Base-by-base conservation (phyloP, 1,140 invertebrate genomes). In the Danaus plexippus region DNA sequence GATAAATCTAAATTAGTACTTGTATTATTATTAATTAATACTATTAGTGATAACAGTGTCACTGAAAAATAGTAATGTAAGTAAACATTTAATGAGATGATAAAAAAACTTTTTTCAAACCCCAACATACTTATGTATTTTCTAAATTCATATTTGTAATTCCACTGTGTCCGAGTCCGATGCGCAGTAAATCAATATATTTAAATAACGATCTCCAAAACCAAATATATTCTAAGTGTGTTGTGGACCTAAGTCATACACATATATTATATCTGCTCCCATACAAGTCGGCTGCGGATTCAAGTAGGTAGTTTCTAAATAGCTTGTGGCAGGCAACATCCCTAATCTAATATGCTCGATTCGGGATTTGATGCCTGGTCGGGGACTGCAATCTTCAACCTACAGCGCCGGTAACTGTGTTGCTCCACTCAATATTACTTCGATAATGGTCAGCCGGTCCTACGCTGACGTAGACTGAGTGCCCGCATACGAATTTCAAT, bases 331-430 rank as follows among this genome's bases (percentile, higher is more conserved):
- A 57, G 62, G 64, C 65, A 67, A 73, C 65, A 67, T 74, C 68
- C 69, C 71, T 83, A 77, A 79, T 77, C 74, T 75, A 76, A 80
- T 79, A 77, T 71, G 66, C 68, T 64, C 67, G 61, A 70, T 75
- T 71, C 68, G 69, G 64, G 69, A 62, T 67, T 69, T 65, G 71
- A 69, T 60, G 63, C 60, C 67, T 63, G 64, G 52, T 54, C 58
- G 54, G 66, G 62, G 64, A 63, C 60, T 76, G 67, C 73, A 72
- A 77, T 76, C 77, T 76, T 76, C 64, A 62, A 70, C 69, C 64
- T 62, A 68, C 43, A 72, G 66, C 63, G 66, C 64, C 58, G 48
- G 64, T 57, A 59, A 64, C 65, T 57, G 40, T 61, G 63, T 54
- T 59, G 58, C 64, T 66, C 62, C 59, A 32, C 22, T 67, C 64